phyloP scores from a whole-genome alignment of 2,113 vertebrate species.

The Cyprinodon tularosa region DNA sequence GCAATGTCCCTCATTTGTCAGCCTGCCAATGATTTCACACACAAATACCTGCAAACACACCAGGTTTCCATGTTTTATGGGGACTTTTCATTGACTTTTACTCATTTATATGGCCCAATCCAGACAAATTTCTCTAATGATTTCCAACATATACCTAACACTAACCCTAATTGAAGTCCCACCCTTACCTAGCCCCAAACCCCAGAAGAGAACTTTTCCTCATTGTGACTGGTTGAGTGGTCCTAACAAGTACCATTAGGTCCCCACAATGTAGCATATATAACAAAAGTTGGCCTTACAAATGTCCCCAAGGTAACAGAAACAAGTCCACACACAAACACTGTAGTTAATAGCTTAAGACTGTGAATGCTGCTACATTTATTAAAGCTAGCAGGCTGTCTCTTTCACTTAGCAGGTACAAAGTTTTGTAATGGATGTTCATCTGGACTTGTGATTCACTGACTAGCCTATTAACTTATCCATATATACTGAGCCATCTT shows the following conservation, averaged over 20 bases:
- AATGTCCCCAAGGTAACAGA: not conserved
- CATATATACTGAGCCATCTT: conserved; percentile 1
- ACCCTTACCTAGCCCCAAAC: too few relatives aligned
- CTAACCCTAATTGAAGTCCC: too few relatives aligned
- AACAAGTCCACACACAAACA: conserved; percentile 10
- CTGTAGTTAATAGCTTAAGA: conserved; percentile 42
- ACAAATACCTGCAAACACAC: conserved; percentile 16
- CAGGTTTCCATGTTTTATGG: too few relatives aligned
- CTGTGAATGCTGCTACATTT: conserved; percentile 33
- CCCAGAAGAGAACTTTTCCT: too few relatives aligned
- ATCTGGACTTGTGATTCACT: conserved; percentile 14
- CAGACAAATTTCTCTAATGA: too few relatives aligned
- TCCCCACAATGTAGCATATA: too few relatives aligned
- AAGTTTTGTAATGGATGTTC: conserved; percentile 18
- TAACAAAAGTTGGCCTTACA: too few relatives aligned
- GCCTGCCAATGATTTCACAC: conserved; percentile 5
- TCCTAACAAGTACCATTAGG: too few relatives aligned
- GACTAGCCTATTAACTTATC: conserved; percentile 7
- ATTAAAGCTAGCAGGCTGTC: conserved; percentile 34
- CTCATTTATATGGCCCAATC: too few relatives aligned
- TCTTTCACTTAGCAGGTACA: conserved; percentile 42
- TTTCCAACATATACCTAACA: too few relatives aligned
- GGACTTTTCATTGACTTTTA: too few relatives aligned
- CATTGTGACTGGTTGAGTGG: too few relatives aligned
- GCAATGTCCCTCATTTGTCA: conserved; percentile 12